Evolutionary conservation across 2,888 invertebrate genomes (phyloP).

Genomic region (Phyllotreta striolata): DNA sequence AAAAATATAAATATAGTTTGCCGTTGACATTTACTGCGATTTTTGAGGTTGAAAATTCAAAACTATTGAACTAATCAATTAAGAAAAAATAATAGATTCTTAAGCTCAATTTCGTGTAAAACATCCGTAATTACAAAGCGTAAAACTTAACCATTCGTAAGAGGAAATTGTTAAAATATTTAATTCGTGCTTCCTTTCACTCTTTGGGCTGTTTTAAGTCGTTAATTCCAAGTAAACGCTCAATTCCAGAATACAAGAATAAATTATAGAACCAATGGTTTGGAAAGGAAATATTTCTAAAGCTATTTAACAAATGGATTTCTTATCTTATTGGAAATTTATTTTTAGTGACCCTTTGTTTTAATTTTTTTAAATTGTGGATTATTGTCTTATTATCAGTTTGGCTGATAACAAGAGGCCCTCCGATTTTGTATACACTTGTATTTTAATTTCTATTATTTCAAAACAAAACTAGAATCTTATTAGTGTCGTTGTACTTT

Average conservation of each 20-base stretch:
- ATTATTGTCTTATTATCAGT: too few species aligned
- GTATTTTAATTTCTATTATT: too few species aligned
- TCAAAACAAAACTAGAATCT: too few species aligned
- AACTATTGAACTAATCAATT: not conserved
- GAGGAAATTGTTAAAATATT: conserved; percentile 18
- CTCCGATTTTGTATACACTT: too few species aligned
- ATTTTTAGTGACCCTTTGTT: too few species aligned
- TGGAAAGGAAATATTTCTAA: too few species aligned
- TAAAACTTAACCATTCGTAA: conserved; percentile 13
- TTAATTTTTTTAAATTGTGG: too few species aligned
- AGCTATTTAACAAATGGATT: not conserved
- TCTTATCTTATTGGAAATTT: not conserved
- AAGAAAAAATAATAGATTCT: not conserved
- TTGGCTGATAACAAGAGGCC: too few species aligned
- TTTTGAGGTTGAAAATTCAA: too few species aligned
- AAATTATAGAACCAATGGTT: too few species aligned
- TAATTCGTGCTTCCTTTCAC: conserved; percentile 16
- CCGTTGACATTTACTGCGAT: not conserved
- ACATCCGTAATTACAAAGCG: conserved; percentile 11
- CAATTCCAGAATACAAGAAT: not conserved
- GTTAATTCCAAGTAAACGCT: conserved; percentile 8
- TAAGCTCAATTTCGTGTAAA: not conserved
- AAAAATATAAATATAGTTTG: too few species aligned
- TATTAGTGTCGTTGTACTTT: too few species aligned
- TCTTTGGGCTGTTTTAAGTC: conserved; percentile 2